Base-by-base conservation (phyloP, 92 coral and sea anemone species). In the Epizoanthus illoricatus region DNA sequence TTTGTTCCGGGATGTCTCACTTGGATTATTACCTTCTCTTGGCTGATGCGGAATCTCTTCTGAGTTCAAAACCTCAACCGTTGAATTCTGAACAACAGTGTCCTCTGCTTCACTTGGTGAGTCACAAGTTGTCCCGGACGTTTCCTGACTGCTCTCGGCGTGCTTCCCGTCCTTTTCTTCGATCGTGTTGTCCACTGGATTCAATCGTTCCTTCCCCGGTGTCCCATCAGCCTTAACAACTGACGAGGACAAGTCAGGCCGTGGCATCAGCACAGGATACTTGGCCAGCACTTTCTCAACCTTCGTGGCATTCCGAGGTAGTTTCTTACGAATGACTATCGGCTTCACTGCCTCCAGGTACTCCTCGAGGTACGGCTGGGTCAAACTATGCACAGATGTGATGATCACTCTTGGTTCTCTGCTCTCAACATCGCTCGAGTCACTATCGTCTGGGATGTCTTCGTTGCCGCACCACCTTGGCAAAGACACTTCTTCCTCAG, bases 311-410 rank as follows among this genome's bases (percentile, higher is more conserved):
- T 78, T 78, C 65, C 15, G 60, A 41, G 82, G 82, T 24, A 78
- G 49, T 18, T 20, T 78, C 52, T 63, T 78, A 5, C 82, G 82
- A 61, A 78, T 78, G 16, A 78, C 82, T 12, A 63, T 56, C 21
- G 82, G 82, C 33, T 78, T 78, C 20, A 78, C 70, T 47, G 82
- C 82, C 60, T 78, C 82, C 12, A 78, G 71, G 28, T 78, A 78
- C 6, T 78, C 65, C 7, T 63, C 69, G 0, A 64, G 58, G 57
- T 64, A 43, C 0, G 71, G 71, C 19, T 78, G 20, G 42, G 71
- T 56, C 47, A 41, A 19, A 28, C 41, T 78, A 36, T 23, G 71
- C 16, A 62, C 45, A 78, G 56, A 42, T 19, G 82, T 10, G 23
- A 63, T 43, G 16, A 4, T 41, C 33, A n/a, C 40, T 43, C 21